A percentile compares a stretch with the other conserved stretches of the same genome.
Conservation (phyloP, 2,113 vertebrate genomes). For the Brachyistius frenatus region DNA sequence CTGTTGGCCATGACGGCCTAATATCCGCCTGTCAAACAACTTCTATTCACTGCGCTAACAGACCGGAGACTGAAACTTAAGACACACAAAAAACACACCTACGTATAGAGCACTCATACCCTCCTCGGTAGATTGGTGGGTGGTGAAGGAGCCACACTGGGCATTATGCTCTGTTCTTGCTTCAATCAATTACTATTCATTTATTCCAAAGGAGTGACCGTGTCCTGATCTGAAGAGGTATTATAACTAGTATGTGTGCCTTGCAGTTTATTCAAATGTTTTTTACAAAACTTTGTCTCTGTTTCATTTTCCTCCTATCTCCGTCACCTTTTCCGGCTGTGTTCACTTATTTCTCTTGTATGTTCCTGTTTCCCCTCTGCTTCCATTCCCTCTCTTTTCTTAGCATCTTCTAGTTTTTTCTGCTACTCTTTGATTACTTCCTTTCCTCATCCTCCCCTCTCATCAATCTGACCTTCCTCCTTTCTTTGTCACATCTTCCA, state of each 20-base stretch:
- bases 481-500: conserved; percentile 6
- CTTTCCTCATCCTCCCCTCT: conserved; percentile 25
- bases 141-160: conserved; percentile 72
- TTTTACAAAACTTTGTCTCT: conserved; percentile 66
- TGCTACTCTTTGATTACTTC: conserved; percentile 49
- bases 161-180: conserved; percentile 73
- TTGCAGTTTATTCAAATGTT: conserved; percentile 65
- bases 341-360: conserved; percentile 55
- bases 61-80: conserved; percentile 77
- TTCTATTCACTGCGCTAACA: conserved; percentile 70
- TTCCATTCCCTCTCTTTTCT: conserved; percentile 55
- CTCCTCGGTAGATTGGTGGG: conserved; percentile 72
- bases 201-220: conserved; percentile 76
- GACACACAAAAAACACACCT: conserved; percentile 75
- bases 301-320: conserved; percentile 58
- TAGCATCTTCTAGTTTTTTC: conserved; percentile 21
- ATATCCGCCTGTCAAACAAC: conserved; percentile 81
- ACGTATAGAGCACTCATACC: conserved; percentile 48
- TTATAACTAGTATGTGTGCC: conserved; percentile 60
- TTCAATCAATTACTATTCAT: conserved; percentile 83
- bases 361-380: conserved; percentile 27
- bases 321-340: conserved; percentile 46
- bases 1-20: conserved; percentile 77
- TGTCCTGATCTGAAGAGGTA: conserved; percentile 72
- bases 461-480: conserved; percentile 33